Conservation (phyloP, 2,113 vertebrate genomes). For the Brachyistius frenatus region DNA sequence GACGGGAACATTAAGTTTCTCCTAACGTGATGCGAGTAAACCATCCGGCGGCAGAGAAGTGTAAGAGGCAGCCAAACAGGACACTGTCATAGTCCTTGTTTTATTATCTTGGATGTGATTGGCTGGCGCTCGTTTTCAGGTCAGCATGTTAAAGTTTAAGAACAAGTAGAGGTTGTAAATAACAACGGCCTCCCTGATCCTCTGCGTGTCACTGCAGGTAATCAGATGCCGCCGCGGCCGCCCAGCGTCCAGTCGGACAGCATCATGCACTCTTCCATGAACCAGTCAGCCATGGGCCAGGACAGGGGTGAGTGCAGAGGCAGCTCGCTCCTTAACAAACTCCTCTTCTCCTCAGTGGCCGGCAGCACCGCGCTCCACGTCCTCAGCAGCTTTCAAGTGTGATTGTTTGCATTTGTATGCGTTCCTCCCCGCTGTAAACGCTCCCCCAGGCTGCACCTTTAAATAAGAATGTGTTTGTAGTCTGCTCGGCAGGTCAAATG, state of each 20-base stretch:
- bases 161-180: not conserved
- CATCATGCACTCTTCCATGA: slow-evolving; percentile 96
- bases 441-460: slow-evolving; percentile 29
- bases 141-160: not conserved
- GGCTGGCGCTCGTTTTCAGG: not conserved
- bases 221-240: slow-evolving; percentile 97
- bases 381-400: slow-evolving; percentile 25
- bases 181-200: not conserved
- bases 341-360: not conserved
- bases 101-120: not conserved
- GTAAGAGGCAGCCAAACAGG: not conserved
- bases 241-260: slow-evolving; percentile 97
- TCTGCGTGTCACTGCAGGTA: slow-evolving; percentile 84
- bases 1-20: slow-evolving; percentile 52
- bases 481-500: slow-evolving; percentile 41
- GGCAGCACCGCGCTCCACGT: not conserved
- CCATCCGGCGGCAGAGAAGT: slow-evolving; percentile 5
- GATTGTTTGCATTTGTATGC: slow-evolving; percentile 41
- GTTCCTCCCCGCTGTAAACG: slow-evolving; percentile 35
- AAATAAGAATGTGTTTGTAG: slow-evolving; percentile 33
- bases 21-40: slow-evolving; percentile 36
- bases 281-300: slow-evolving; percentile 93
- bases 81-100: not conserved
- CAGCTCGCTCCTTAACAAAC: not conserved
- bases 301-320: slow-evolving; percentile 90